phyloP scores from a whole-genome alignment of 2,888 invertebrate species.

The Pimpla rufipes region DNA sequence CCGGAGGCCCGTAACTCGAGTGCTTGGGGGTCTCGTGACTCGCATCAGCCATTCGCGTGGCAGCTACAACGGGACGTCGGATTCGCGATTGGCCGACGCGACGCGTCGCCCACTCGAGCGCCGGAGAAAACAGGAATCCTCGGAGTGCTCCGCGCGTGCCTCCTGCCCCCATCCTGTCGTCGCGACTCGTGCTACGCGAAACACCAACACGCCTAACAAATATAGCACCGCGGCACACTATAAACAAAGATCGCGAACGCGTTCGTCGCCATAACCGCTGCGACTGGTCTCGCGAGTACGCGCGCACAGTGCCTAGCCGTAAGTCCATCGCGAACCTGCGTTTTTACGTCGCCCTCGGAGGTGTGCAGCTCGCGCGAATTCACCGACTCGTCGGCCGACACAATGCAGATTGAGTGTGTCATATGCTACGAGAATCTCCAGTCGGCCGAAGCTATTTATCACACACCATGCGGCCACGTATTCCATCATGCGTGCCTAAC shows the following conservation, averaged over 20 bases:
- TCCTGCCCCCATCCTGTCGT: background rate
- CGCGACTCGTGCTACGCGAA: background rate
- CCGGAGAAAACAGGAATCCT: background rate
- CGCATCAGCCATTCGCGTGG: too few relatives aligned
- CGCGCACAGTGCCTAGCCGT: background rate
- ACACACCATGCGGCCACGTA: conserved; percentile 65
- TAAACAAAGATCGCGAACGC: background rate
- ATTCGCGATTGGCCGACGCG: too few relatives aligned
- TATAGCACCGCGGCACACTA: background rate
- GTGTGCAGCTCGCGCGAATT: conserved; percentile 4
- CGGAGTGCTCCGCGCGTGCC: conserved; percentile 5
- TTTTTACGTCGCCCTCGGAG: background rate
- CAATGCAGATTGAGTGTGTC: conserved; percentile 61
- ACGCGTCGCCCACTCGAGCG: too few relatives aligned
- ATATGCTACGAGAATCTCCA: conserved; percentile 64
- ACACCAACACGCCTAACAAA: conserved; percentile 1
- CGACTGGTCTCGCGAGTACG: background rate
- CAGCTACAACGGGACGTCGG: too few relatives aligned
- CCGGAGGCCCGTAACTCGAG: too few relatives aligned
- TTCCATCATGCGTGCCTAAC: conserved; percentile 62
- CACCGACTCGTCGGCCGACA: conserved; percentile 17
- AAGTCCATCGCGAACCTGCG: background rate
- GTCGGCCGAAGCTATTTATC: conserved; percentile 56
- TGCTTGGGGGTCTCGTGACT: too few relatives aligned
- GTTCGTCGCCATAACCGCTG: conserved; percentile 4